phyloP scores from a whole-genome alignment of 2,888 invertebrate species.

The Cepaea hortensis region DNA sequence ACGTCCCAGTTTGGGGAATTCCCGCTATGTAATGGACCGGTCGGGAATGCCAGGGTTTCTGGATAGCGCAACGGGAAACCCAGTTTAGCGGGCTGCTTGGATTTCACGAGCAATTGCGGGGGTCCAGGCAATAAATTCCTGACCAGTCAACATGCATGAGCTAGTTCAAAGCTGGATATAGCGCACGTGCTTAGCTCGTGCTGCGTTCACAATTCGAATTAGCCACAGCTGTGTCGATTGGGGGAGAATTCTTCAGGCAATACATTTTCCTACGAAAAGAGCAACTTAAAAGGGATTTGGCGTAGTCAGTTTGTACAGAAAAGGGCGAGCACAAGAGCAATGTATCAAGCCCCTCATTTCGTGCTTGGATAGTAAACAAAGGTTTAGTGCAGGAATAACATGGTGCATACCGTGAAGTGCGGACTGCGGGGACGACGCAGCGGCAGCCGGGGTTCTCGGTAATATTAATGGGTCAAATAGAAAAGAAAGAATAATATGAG shows the following conservation, averaged over 20 bases:
- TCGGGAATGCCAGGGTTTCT: conserved; percentile 17
- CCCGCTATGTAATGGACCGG: conserved; percentile 28
- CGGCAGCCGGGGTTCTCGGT: too few species aligned
- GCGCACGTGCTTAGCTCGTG: conserved; percentile 36
- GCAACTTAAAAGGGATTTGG: background rate
- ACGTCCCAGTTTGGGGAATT: background rate
- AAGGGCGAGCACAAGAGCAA: background rate
- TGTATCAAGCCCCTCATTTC: background rate
- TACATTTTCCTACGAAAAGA: background rate
- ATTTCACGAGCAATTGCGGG: background rate
- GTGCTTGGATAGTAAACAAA: background rate
- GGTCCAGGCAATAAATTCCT: conserved; percentile 25
- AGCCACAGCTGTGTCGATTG: background rate
- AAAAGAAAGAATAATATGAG: too few species aligned
- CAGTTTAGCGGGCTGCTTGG: conserved; percentile 6
- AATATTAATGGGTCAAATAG: too few species aligned
- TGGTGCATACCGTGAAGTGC: background rate
- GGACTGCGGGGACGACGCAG: background rate
- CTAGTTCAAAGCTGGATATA: conserved; percentile 26
- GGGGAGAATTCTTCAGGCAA: background rate
- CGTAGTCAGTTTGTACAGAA: background rate
- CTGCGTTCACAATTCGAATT: conserved; percentile 23
- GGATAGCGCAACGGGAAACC: conserved; percentile 27
- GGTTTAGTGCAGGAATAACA: background rate
- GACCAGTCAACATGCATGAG: conserved; percentile 25